Conservation (phyloP, 2,797 vertebrate species). For the Protonibea diacanthus region DNA sequence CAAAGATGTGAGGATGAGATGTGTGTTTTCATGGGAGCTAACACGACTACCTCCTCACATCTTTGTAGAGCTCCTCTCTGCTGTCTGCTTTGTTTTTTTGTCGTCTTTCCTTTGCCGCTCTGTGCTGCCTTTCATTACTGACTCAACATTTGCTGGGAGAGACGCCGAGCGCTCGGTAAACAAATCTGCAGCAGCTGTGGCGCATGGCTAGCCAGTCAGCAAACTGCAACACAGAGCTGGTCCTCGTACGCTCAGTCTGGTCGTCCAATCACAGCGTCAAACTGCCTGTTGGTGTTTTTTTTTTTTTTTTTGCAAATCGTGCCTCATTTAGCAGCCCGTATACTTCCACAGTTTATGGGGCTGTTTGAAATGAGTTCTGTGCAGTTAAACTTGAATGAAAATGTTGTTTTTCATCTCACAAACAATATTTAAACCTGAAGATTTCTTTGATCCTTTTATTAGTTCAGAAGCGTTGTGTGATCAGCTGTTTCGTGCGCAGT, state of each 20-base stretch:
- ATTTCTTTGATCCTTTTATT: not conserved
- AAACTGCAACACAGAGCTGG: conserved; percentile 29
- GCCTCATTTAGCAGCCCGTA: not conserved
- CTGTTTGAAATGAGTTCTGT: not conserved
- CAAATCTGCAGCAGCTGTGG: conserved; percentile 59
- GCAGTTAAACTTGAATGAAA: not conserved
- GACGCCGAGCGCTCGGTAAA: conserved; percentile 38
- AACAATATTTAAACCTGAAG: not conserved
- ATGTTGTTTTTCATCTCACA: not conserved
- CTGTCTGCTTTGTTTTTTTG: not conserved
- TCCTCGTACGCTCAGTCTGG: conserved; percentile 8
- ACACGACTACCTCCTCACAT: conserved; percentile 21
- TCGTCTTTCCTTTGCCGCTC: conserved; percentile 37
- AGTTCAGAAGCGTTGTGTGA: not conserved
- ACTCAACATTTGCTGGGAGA: conserved; percentile 55
- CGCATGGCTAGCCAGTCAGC: conserved; percentile 19
- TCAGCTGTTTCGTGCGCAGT: conserved; percentile 21
- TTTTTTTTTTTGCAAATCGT: conserved; percentile 3
- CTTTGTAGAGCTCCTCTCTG: conserved; percentile 35
- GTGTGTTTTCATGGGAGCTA: conserved; percentile 30
- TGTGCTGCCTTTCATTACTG: conserved; percentile 57
- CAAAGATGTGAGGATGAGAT: conserved; percentile 16
- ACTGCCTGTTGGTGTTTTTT: not conserved
- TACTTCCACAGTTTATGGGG: not conserved
- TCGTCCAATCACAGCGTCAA: conserved; percentile 22